These are phyloP conservation scores for Pygocentrus nattereri DNA, from an alignment of 2,797 vertebrate genomes.

Conservation along the genomic window DNA sequence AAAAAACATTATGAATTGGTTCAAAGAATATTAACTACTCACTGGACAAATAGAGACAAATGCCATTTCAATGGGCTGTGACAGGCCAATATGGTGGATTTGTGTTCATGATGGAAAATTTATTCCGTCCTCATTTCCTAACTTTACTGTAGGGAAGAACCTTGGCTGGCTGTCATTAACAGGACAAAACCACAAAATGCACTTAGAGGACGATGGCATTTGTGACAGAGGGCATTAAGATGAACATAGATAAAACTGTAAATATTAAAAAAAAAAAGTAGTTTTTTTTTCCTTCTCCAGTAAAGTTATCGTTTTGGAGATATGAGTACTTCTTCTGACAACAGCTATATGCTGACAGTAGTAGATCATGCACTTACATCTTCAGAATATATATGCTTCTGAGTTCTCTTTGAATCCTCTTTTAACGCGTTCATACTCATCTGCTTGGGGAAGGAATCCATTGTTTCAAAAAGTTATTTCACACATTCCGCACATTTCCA, in stretches of 20 bases:
- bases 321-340: too few species aligned
- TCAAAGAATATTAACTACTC: conserved; percentile 15
- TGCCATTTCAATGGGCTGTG: conserved; percentile 18
- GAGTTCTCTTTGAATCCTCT: too few species aligned
- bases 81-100: conserved; percentile 35
- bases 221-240: not conserved
- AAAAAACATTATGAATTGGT: not conserved
- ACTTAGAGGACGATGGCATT: not conserved
- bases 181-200: not conserved
- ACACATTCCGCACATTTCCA: too few species aligned
- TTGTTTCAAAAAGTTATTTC: too few species aligned
- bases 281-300: too few species aligned
- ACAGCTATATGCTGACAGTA: too few species aligned
- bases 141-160: not conserved
- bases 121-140: conserved; percentile 19
- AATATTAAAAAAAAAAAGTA: too few species aligned
- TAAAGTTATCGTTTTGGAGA: too few species aligned
- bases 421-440: too few species aligned
- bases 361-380: too few species aligned
- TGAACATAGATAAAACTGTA: not conserved
- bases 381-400: too few species aligned
- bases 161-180: not conserved
- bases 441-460: too few species aligned
- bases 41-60: conserved; percentile 8
- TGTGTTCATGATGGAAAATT: conserved; percentile 37